Percentiles rank a stretch among this genome's conserved stretches.
Conservation (phyloP, 2,797 vertebrate species). For the Trichosurus vulpecula region DNA sequence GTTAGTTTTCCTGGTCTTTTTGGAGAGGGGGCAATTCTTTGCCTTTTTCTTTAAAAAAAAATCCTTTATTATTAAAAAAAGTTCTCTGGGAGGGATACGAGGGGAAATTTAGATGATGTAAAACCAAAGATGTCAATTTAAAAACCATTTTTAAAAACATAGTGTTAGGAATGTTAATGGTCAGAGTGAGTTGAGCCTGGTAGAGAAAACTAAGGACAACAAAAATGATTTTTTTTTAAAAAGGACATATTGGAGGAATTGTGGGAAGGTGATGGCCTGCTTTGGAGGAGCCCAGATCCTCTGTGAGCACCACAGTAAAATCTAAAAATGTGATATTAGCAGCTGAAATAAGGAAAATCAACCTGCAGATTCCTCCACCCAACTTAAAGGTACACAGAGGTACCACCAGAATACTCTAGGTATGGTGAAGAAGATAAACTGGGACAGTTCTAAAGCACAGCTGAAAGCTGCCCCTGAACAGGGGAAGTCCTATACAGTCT, state of each 20-base stretch:
- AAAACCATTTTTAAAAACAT: background rate
- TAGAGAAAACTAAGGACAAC: background rate
- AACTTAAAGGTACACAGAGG: background rate
- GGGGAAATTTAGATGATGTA: background rate
- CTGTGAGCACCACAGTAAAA: background rate
- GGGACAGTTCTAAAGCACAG: background rate
- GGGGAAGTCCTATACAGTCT: background rate
- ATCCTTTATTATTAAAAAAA: background rate
- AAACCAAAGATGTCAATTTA: background rate
- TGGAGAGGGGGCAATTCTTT: too few relatives aligned
- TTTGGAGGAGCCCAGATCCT: background rate
- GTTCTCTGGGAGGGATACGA: background rate
- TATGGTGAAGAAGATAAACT: background rate
- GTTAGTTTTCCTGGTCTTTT: background rate
- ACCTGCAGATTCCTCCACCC: background rate
- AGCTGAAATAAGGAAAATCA: background rate
- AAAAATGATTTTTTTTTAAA: background rate
- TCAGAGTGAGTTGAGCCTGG: background rate
- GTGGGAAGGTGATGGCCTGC: background rate
- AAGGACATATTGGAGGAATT: background rate
- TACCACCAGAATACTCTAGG: background rate
- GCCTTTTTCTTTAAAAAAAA: background rate
- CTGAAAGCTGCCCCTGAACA: background rate
- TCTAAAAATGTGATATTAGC: background rate
- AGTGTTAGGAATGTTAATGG: background rate